phyloP scores from a whole-genome alignment of 2,113 vertebrate genomes.

The Serinus canaria region DNA sequence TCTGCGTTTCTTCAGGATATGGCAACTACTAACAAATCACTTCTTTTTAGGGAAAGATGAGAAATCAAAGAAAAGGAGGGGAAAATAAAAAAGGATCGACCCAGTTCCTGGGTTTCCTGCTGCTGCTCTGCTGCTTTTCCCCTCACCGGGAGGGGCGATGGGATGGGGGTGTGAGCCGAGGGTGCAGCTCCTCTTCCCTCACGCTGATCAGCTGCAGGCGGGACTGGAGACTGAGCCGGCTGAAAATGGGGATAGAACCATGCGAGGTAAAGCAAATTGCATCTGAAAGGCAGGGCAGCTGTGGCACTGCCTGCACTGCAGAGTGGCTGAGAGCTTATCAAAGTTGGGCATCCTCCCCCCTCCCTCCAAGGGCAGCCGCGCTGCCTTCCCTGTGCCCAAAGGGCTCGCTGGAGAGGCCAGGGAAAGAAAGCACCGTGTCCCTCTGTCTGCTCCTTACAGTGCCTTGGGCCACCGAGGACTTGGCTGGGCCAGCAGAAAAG shows the following conservation, averaged over 20 bases:
- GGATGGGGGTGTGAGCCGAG: background rate
- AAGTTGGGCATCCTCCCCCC: fast-evolving
- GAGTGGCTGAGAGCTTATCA: background rate
- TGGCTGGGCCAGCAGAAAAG: background rate
- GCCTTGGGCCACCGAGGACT: background rate
- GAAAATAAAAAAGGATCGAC: background rate
- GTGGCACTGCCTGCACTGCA: fast-evolving
- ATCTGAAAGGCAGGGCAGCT: background rate
- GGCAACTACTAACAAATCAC: background rate
- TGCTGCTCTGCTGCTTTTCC: background rate
- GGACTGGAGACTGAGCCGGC: background rate
- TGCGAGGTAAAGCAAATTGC: fast-evolving
- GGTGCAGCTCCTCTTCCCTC: background rate
- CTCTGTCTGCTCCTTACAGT: background rate
- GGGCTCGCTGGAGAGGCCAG: fast-evolving
- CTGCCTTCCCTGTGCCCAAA: background rate
- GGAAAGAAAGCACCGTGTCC: background rate
- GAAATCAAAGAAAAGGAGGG: background rate
- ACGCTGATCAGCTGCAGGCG: background rate
- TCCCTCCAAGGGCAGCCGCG: fast-evolving
- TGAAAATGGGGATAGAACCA: background rate
- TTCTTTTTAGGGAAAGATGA: constrained; percentile 29
- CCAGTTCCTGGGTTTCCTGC: background rate
- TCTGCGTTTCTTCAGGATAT: background rate
- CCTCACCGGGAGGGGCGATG: background rate